Evolutionary conservation across 1,140 invertebrate species (phyloP).

Genomic region (Danaus melanippus): DNA sequence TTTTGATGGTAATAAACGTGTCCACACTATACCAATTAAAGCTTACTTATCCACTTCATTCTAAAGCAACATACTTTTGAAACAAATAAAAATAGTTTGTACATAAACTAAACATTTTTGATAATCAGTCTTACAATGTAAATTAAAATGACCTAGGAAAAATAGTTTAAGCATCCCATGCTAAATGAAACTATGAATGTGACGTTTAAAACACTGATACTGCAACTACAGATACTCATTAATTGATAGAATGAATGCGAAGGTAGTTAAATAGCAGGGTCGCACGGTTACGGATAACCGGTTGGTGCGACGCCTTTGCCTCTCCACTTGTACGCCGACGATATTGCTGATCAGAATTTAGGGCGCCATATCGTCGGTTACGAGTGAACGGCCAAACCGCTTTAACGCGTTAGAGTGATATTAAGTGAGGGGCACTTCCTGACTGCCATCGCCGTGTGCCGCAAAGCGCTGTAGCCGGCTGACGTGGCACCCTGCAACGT

Average conservation of each 20-base stretch:
- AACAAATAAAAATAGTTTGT: slow-evolving; percentile 25
- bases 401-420: slow-evolving; percentile 69
- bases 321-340: background rate
- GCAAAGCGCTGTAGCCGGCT: slow-evolving; percentile 57
- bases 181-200: slow-evolving; percentile 24
- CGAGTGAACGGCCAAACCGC: slow-evolving; percentile 6
- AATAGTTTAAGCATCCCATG: slow-evolving; percentile 15
- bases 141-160: slow-evolving; percentile 29
- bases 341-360: background rate
- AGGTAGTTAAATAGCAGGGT: slow-evolving; percentile 26
- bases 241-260: too few relatives aligned
- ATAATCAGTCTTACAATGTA: slow-evolving; percentile 22
- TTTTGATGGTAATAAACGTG: slow-evolving; percentile 42
- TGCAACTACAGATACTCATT: slow-evolving; percentile 30
- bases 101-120: slow-evolving; percentile 17
- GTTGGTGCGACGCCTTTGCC: slow-evolving; percentile 6
- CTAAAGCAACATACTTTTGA: slow-evolving; percentile 20
- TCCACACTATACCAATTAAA: slow-evolving; percentile 56
- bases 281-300: slow-evolving; percentile 26
- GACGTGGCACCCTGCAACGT: slow-evolving; percentile 78
- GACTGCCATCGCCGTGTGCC: slow-evolving; percentile 78
- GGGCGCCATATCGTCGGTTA: slow-evolving; percentile 4
- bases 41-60: slow-evolving; percentile 38
- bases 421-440: slow-evolving; percentile 81
- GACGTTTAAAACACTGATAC: slow-evolving; percentile 42